phyloP scores from a whole-genome alignment of 2,888 invertebrate species.

The Scrobipalpa atriplicella region DNA sequence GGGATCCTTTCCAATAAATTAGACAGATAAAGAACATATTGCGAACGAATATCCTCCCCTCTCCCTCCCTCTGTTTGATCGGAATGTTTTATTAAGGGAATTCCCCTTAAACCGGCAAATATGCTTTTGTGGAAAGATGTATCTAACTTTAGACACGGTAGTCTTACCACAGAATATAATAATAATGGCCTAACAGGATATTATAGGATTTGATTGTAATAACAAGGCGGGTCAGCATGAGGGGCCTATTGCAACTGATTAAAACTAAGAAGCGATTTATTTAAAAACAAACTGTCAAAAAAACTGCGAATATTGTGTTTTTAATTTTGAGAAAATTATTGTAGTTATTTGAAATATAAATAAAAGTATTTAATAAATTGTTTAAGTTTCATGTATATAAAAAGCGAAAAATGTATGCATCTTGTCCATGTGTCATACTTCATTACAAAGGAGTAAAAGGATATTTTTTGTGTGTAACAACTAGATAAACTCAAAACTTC shows the following conservation, averaged over 20 bases:
- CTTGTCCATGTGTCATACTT: too few species aligned
- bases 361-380: neutral
- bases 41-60: conserved; percentile 40
- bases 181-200: too few species aligned
- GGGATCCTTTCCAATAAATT: conserved; percentile 54
- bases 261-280: too few species aligned
- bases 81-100: conserved; percentile 41
- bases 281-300: conserved; percentile 23
- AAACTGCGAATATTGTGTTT: conserved; percentile 5
- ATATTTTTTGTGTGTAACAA: too few species aligned
- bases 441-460: too few species aligned
- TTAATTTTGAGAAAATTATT: conserved; percentile 20
- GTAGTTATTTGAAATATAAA: neutral
- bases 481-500: too few species aligned
- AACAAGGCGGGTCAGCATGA: too few species aligned
- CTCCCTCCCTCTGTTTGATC: conserved; percentile 30
- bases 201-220: too few species aligned
- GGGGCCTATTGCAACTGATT: too few species aligned
- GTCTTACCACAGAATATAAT: neutral
- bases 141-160: conserved; percentile 29
- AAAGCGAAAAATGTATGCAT: too few species aligned
- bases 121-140: conserved; percentile 33
- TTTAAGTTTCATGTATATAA: neutral
- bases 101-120: conserved; percentile 35
- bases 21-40: conserved; percentile 51